Conservation (phyloP, 2,113 vertebrate genomes). For the Mystacornis crossleyi region DNA sequence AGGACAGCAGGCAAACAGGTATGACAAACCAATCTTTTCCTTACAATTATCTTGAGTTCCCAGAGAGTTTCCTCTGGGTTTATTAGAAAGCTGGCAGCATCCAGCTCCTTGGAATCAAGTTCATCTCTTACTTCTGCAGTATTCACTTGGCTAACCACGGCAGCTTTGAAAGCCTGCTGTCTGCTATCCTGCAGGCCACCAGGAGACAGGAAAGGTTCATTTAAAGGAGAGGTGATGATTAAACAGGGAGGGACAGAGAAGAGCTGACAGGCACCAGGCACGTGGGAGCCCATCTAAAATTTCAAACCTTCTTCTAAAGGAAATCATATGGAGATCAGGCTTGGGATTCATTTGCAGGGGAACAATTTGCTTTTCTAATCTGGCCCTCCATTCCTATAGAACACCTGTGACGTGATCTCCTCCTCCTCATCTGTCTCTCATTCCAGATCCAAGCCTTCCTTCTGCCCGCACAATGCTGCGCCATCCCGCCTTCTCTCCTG, state of each 20-base stretch:
- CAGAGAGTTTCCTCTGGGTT: not conserved
- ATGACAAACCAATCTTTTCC: not conserved
- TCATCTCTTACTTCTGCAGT: not conserved
- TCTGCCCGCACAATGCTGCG: not conserved
- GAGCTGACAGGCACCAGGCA: not conserved
- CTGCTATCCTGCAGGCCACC: not conserved
- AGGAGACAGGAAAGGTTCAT: not conserved
- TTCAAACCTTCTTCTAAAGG: not conserved
- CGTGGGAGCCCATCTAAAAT: not conserved
- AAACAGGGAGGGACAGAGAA: not conserved
- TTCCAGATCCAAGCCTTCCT: not conserved
- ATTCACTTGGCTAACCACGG: not conserved
- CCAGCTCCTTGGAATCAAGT: not conserved
- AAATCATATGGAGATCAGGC: not conserved
- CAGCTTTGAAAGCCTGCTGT: not conserved
- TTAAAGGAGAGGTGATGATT: not conserved
- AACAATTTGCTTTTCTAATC: not conserved
- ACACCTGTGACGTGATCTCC: not conserved
- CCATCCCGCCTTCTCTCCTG: not conserved
- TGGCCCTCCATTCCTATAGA: not conserved
- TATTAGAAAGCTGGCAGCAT: not conserved
- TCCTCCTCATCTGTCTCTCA: slow-evolving; percentile 23
- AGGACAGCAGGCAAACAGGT: not conserved
- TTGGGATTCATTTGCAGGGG: not conserved
- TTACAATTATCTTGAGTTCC: not conserved